A percentile compares a stretch with the other conserved stretches of the same genome.
These are phyloP conservation scores for Myotis yumanensis DNA, from an alignment of 2,113 vertebrate genomes.

Conservation along the genomic window DNA sequence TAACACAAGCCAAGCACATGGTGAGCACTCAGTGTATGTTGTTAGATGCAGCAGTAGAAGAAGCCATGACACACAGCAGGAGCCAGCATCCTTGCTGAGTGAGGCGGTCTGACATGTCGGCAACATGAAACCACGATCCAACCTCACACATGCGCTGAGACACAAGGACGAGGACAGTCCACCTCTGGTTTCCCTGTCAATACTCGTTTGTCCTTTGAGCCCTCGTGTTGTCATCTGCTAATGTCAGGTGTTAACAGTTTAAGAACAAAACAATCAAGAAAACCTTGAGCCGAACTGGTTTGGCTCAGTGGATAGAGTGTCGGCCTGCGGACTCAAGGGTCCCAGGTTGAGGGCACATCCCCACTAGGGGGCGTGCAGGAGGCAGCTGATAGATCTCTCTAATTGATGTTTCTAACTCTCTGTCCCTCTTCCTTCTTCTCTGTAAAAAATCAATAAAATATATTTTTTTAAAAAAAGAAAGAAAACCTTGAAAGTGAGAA, in stretches of 20 bases:
- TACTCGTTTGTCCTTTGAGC: neutral
- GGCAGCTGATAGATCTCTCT: too few species aligned
- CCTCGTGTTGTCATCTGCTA: neutral
- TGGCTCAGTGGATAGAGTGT: too few species aligned
- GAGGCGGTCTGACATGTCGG: neutral
- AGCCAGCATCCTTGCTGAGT: neutral
- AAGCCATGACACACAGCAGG: neutral
- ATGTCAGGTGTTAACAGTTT: neutral
- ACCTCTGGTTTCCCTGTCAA: neutral
- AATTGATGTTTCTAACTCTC: too few species aligned
- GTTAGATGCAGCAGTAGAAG: neutral
- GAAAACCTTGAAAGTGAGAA: slow-evolving; percentile 8
- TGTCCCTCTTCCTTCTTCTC: too few species aligned
- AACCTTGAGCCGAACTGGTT: neutral
- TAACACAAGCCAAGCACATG: neutral
- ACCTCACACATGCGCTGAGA: neutral
- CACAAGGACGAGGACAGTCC: neutral
- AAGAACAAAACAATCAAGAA: neutral
- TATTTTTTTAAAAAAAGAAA: too few species aligned
- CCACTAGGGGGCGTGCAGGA: too few species aligned
- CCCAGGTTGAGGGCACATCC: too few species aligned
- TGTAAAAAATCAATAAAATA: too few species aligned
- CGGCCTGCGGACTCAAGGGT: too few species aligned
- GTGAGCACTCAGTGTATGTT: neutral
- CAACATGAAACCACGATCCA: neutral